Evolutionary conservation across 2,113 vertebrate species (phyloP).

Genomic region (Blennius ocellaris): DNA sequence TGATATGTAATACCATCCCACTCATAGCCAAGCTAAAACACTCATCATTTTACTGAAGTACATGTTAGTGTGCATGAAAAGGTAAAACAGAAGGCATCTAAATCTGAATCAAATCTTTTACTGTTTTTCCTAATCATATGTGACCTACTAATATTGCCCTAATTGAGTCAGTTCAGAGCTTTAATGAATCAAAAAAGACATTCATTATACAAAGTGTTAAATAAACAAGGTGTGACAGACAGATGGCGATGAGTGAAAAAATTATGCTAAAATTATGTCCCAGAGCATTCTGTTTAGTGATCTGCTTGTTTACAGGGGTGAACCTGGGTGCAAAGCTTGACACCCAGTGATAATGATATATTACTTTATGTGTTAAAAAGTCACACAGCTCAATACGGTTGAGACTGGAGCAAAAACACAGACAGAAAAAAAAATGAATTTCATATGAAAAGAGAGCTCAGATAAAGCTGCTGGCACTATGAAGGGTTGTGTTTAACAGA

Average conservation of each 20-base stretch:
- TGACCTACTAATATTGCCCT: constrained; percentile 46
- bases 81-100: neutral
- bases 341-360: constrained; percentile 30
- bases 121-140: constrained; percentile 21
- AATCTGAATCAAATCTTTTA: constrained; percentile 1
- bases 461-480: constrained; percentile 64
- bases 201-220: constrained; percentile 37
- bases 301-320: constrained; percentile 20
- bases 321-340: neutral
- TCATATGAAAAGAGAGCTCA: constrained; percentile 61
- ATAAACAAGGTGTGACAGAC: constrained; percentile 59
- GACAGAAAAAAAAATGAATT: constrained; percentile 61
- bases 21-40: too few relatives aligned
- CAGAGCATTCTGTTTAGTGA: constrained; percentile 32
- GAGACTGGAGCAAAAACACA: constrained; percentile 13
- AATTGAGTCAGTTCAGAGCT: constrained; percentile 42
- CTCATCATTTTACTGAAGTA: neutral
- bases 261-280: constrained; percentile 49
- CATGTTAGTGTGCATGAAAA: neutral
- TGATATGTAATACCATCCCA: too few relatives aligned
- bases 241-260: constrained; percentile 50
- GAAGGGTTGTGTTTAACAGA: constrained; percentile 62
- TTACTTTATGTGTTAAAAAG: constrained; percentile 31
- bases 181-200: constrained; percentile 47
- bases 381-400: constrained; percentile 31